These are phyloP conservation scores for Eustalomyia histrio DNA, from an alignment of 2,888 invertebrate species.

Conservation along the genomic window DNA sequence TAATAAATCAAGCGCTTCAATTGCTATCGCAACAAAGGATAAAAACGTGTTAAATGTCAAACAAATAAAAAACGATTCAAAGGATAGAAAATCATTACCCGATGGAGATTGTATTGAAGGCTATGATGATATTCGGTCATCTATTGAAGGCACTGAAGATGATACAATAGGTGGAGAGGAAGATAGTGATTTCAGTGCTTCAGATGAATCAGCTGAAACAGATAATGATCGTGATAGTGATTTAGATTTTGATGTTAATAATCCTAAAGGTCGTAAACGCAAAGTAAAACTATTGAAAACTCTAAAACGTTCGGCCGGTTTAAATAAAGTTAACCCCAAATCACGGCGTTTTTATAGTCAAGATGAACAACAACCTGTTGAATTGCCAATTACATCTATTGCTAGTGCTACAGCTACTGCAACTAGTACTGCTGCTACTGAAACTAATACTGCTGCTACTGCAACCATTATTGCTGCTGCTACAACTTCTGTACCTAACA, in stretches of 20 bases:
- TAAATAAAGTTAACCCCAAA: slow-evolving; percentile 36
- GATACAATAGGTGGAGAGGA: slow-evolving; percentile 72
- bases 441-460: too few species aligned
- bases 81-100: slow-evolving; percentile 13
- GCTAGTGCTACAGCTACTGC: background rate
- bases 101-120: slow-evolving; percentile 66
- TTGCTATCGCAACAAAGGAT: slow-evolving; percentile 17
- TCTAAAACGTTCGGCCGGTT: slow-evolving; percentile 47
- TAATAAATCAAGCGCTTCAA: slow-evolving; percentile 17
- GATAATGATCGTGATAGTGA: slow-evolving; percentile 83
- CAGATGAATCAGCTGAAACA: slow-evolving; percentile 78
- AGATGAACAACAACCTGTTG: slow-evolving; percentile 31
- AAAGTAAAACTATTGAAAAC: slow-evolving; percentile 66
- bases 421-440: background rate
- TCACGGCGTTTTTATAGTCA: slow-evolving; percentile 40
- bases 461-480: background rate
- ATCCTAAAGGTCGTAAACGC: slow-evolving; percentile 75
- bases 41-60: background rate
- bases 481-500: background rate
- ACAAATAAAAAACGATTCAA: slow-evolving; percentile 37
- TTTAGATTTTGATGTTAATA: slow-evolving; percentile 83
- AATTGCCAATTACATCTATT: slow-evolving; percentile 26
- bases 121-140: slow-evolving; percentile 68
- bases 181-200: slow-evolving; percentile 77
- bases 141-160: slow-evolving; percentile 69